Evolutionary conservation across 2,888 invertebrate species (phyloP), one percentile per base, ranked within the genome.

Genomic region (Atrina japonica): DNA sequence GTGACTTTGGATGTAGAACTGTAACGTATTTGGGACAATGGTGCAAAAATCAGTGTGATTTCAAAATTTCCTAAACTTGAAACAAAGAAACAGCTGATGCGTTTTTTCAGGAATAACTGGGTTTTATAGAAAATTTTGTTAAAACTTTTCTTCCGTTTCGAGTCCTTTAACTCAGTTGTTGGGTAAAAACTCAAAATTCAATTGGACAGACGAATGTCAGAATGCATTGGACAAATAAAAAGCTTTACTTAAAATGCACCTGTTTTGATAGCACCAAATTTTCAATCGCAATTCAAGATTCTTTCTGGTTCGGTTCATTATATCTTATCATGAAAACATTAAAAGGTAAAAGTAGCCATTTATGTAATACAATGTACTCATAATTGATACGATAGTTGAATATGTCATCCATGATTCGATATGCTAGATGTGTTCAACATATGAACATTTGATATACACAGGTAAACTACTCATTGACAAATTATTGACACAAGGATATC

Each of bases 141-240:
- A 43, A 0, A 74, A 75, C 53, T 75, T 75, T 52, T 58, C 66
- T 23, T 14, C 16, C 7, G 64, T 73, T 29, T 58, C 59, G 11
- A 53, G 45, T 40, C 71, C 73, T 29, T 41, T 69, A 11, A 73
- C 73, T 16, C 58, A 65, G 25, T 60, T 66, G 16, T 47, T 47
- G 21, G 27, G 21, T 18, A 47, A 47, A 21, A 47, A 21, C n/a
- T 5, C 21, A 3, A 47, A 47, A 6, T 88, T 81, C 49, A 35
- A 66, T 9, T 88, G 88, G 87, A 69, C 67, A 2, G 66, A 74
- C n/a, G 18, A 66, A 3, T 86, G 86, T 64, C 71, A 86, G 45
- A 29, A 65, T 2, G 81, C 85, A 7, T 88, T 88, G 50, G 64
- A 83, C 3, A 47, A 70, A 7, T 71, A 87, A 14, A 66, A 59